A percentile compares a stretch with the other conserved stretches of the same genome.
Evolutionary conservation across 2,797 vertebrate species (phyloP).

Genomic region (Hydrocynus forskahlii): DNA sequence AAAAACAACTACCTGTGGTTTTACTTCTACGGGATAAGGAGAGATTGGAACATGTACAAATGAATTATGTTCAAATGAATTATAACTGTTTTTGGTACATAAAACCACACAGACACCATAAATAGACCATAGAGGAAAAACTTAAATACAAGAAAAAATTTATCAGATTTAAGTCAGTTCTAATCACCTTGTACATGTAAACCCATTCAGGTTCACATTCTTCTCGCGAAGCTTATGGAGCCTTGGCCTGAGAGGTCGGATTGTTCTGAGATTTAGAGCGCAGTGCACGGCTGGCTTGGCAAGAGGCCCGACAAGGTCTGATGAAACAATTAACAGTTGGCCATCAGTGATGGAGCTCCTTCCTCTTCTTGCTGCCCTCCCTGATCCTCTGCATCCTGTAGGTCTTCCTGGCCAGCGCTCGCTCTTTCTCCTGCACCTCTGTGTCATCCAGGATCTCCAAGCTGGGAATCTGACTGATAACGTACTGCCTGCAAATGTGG

Average conservation of each 20-base stretch:
- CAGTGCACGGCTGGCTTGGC: neutral
- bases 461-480: constrained; percentile 80
- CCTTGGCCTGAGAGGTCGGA: neutral
- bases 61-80: neutral
- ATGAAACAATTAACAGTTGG: neutral
- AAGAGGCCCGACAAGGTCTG: neutral
- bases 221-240: neutral
- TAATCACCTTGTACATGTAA: constrained; percentile 13
- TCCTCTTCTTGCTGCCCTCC: constrained; percentile 65
- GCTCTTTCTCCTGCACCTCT: constrained; percentile 74
- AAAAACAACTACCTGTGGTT: neutral
- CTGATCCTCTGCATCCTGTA: constrained; percentile 71
- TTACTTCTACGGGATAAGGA: neutral
- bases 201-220: neutral
- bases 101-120: neutral
- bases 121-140: neutral
- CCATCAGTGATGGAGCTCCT: constrained; percentile 60
- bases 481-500: constrained; percentile 70
- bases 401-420: constrained; percentile 72
- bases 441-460: constrained; percentile 82
- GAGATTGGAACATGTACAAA: neutral
- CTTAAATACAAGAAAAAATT: neutral
- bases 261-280: neutral
- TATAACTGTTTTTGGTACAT: neutral
- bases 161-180: neutral